These are phyloP conservation scores for Iselma pallidipennis DNA, from an alignment of 2,888 invertebrate genomes.

Conservation along the genomic window DNA sequence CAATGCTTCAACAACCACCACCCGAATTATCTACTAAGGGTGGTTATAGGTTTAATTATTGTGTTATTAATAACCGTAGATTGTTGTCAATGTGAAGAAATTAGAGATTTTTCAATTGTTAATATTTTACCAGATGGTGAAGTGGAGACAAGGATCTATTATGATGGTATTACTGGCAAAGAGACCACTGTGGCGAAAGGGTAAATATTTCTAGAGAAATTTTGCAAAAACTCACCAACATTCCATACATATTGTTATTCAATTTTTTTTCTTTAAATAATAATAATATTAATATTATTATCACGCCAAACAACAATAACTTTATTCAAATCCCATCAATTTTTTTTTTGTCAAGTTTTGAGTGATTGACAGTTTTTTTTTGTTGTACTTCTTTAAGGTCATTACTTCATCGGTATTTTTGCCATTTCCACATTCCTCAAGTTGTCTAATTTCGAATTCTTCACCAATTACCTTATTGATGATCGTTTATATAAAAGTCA, in stretches of 20 bases:
- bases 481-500: too few relatives aligned
- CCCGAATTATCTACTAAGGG: slow-evolving; percentile 42
- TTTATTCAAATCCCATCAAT: not conserved
- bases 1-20: not conserved
- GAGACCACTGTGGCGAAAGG: slow-evolving; percentile 66
- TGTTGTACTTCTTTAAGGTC: not conserved
- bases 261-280: not conserved
- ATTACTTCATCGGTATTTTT: too few relatives aligned
- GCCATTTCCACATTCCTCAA: too few relatives aligned
- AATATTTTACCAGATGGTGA: slow-evolving; percentile 73
- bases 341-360: too few relatives aligned
- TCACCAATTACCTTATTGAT: too few relatives aligned
- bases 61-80: slow-evolving; percentile 19
- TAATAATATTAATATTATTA: not conserved
- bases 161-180: slow-evolving; percentile 67
- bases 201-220: slow-evolving; percentile 51
- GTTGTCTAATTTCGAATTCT: too few relatives aligned
- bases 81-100: slow-evolving; percentile 47
- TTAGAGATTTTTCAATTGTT: slow-evolving; percentile 66
- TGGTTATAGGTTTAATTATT: slow-evolving; percentile 39
- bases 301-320: not conserved
- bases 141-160: slow-evolving; percentile 67
- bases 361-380: too few relatives aligned
- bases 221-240: too few relatives aligned
- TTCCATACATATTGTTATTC: too few relatives aligned